These are phyloP conservation scores for Acanthosoma haemorrhoidale DNA, from an alignment of 2,888 invertebrate genomes.

Conservation along the genomic window DNA sequence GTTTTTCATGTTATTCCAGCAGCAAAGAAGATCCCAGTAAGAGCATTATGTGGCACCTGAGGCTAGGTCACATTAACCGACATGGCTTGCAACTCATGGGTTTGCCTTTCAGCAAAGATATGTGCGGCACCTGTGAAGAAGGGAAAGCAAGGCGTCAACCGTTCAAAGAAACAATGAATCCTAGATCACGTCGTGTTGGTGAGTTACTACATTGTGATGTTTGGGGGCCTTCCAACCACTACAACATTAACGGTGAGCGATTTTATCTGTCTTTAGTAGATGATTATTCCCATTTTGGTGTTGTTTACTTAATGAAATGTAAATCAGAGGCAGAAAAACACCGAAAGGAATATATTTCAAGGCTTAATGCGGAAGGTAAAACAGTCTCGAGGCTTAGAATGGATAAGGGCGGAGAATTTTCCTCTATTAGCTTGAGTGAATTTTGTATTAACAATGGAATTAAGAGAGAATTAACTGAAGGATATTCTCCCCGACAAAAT, in stretches of 20 bases:
- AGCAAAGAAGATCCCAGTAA: neutral
- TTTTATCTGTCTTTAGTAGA: conserved; percentile 12
- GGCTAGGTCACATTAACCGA: conserved; percentile 27
- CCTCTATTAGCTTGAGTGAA: neutral
- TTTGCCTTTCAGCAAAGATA: conserved; percentile 22
- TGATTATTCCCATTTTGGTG: conserved; percentile 6
- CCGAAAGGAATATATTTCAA: neutral
- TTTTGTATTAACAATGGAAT: neutral
- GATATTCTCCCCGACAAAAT: neutral
- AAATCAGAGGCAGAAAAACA: neutral
- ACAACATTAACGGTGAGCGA: neutral
- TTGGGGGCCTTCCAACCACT: neutral
- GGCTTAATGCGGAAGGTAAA: neutral
- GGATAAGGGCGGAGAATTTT: neutral
- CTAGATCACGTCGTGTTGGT: conserved; percentile 12
- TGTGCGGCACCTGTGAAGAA: conserved; percentile 28
- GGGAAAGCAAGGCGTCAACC: conserved; percentile 30
- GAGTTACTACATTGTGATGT: conserved; percentile 20
- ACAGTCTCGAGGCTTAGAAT: neutral
- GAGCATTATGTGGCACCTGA: conserved; percentile 17
- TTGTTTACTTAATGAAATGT: neutral
- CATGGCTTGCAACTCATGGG: conserved; percentile 18
- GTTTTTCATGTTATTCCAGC: neutral
- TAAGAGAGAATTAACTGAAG: neutral
- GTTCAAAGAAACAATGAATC: conserved; percentile 17